A percentile compares a stretch with the other conserved stretches of the same genome.
These are phyloP conservation scores for Himalopsyche anomala DNA, from an alignment of 2,888 invertebrate genomes.

Conservation along the genomic window DNA sequence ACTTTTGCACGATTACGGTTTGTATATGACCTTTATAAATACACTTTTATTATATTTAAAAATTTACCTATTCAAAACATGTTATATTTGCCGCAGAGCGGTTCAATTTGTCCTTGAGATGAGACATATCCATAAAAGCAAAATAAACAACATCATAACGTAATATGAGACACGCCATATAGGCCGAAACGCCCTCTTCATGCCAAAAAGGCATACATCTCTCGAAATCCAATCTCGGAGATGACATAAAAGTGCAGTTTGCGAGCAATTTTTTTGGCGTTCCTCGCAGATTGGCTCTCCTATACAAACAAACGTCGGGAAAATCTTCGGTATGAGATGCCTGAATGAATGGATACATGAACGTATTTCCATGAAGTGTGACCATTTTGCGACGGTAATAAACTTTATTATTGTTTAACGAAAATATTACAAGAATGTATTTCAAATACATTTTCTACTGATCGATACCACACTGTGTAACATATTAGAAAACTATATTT, in stretches of 20 bases:
- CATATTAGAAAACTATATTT: too few species aligned
- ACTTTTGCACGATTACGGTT: too few species aligned
- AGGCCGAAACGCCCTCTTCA: slow-evolving; percentile 28
- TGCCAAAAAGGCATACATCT: slow-evolving; percentile 58
- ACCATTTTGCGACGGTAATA: not conserved
- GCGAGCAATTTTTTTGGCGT: slow-evolving; percentile 60
- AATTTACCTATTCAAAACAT: not conserved
- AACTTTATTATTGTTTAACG: too few species aligned
- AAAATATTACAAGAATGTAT: too few species aligned
- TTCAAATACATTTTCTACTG: too few species aligned
- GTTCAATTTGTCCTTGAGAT: slow-evolving; percentile 13
- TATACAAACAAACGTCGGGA: slow-evolving; percentile 7
- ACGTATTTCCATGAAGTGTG: not conserved
- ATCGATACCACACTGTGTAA: too few species aligned
- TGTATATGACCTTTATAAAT: too few species aligned
- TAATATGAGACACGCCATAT: slow-evolving; percentile 33
- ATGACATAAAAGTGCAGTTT: slow-evolving; percentile 63
- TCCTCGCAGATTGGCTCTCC: slow-evolving; percentile 58
- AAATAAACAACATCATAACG: slow-evolving; percentile 13
- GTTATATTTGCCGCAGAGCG: not conserved
- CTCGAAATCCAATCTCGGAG: slow-evolving; percentile 61
- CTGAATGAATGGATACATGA: slow-evolving; percentile 10
- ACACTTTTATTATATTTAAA: too few species aligned
- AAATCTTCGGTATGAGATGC: slow-evolving; percentile 19
- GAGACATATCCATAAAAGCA: not conserved